Conservation (phyloP, 1,140 invertebrate genomes). For the Nebria ingens region DNA sequence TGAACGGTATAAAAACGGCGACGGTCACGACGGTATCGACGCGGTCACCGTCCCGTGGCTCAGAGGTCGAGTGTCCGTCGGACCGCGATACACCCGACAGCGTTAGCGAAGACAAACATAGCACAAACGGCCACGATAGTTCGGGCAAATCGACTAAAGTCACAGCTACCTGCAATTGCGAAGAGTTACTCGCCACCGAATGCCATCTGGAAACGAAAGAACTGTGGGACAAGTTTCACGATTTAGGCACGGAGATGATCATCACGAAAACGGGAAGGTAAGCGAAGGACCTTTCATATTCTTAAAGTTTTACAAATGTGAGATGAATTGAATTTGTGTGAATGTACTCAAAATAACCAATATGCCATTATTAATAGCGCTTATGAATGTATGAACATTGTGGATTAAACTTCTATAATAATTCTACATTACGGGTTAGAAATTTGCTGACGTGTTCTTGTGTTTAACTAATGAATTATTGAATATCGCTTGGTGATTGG, state of each 20-base stretch:
- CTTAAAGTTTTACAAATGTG: not conserved
- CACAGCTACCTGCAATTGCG: conserved; percentile 53
- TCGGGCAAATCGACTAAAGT: not conserved
- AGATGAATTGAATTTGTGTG: not conserved
- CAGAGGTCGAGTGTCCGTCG: conserved; percentile 3
- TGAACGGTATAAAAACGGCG: conserved; percentile 19
- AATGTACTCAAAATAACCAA: not conserved
- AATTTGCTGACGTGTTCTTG: too few relatives aligned
- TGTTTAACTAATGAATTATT: too few relatives aligned
- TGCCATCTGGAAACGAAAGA: conserved; percentile 91
- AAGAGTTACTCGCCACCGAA: conserved; percentile 74
- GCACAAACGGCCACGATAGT: conserved; percentile 16
- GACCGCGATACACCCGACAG: conserved; percentile 31
- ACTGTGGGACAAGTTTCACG: conserved; percentile 88
- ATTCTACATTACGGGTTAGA: too few relatives aligned
- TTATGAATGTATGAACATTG: too few relatives aligned
- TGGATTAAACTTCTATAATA: too few relatives aligned
- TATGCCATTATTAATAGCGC: too few relatives aligned
- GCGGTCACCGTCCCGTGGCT: conserved; percentile 19
- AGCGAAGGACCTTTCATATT: conserved; percentile 32
- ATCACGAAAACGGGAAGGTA: conserved; percentile 96
- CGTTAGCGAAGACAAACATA: conserved; percentile 18
- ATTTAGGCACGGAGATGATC: conserved; percentile 94
- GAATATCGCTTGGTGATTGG: too few relatives aligned
- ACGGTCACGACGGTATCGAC: conserved; percentile 26